Percentiles rank a stretch among this genome's conserved stretches.
phyloP scores from a whole-genome alignment of 2,113 vertebrate species.

The Alosa alosa region DNA sequence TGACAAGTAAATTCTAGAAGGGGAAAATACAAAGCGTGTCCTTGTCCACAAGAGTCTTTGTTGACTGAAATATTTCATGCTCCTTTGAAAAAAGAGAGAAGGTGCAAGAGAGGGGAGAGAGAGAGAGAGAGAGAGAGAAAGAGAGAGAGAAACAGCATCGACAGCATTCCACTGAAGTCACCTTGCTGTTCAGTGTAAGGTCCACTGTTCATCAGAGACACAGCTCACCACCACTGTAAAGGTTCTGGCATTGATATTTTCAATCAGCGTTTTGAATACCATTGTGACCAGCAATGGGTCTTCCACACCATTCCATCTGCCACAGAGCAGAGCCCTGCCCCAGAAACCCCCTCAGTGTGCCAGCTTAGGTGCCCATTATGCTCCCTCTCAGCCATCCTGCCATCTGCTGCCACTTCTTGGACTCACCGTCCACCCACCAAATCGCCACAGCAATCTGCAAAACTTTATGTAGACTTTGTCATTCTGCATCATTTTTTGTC shows the following conservation, averaged over 20 bases:
- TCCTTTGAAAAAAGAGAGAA: neutral
- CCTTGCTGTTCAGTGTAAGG: neutral
- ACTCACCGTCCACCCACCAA: neutral
- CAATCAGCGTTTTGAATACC: neutral
- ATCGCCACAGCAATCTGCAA: neutral
- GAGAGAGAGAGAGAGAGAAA: neutral
- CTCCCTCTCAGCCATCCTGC: neutral
- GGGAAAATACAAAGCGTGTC: constrained; percentile 13
- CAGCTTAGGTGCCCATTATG: neutral
- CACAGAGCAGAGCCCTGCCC: neutral
- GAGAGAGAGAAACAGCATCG: neutral
- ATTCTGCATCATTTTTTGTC: neutral
- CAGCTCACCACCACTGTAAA: neutral
- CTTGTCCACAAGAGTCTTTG: neutral
- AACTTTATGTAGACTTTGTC: neutral
- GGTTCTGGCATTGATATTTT: neutral
- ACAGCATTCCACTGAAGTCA: neutral
- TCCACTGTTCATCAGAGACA: neutral
- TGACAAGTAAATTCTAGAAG: neutral
- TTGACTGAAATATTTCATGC: constrained; percentile 3
- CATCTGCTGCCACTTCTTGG: constrained; percentile 4
- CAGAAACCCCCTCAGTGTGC: neutral
- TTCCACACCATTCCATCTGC: neutral
- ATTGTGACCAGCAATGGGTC: neutral
- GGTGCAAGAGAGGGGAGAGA: neutral